Base-by-base conservation (phyloP, 2,113 vertebrate genomes). In the Axis porcinus region DNA sequence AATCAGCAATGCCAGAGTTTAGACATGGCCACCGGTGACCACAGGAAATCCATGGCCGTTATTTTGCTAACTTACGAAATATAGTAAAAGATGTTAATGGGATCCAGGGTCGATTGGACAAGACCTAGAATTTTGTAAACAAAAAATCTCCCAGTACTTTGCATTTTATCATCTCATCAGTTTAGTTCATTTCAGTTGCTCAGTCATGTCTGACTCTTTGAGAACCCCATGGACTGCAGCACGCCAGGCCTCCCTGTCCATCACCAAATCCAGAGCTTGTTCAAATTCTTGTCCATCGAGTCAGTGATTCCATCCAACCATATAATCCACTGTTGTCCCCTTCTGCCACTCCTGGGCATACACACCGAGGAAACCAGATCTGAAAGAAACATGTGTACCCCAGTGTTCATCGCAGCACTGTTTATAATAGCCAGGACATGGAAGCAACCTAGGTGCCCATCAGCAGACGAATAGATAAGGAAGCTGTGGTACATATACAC, bases 191-290 rank as follows among this genome's bases (percentile, higher is more conserved):
- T 64, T 64, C 62, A 64, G 7, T n/a, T 0, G 0, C 62, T 64
- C 62, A n/a, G 15, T 64, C 3, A 17, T n/a, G 15, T 17, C 30
- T 7, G 1, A 64, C 7, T 17, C 30, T 64, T 28, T n/a, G 30
- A 64, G 62, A n/a, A n/a, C 3, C 62, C 7, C 62, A n/a, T 64
- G 62, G 30, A 17, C 62, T 62, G 60, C 15, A 64, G 62, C 7
- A 17, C 0, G 3, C 62, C 62, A 64, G 62, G 62, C 30, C 30
- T 17, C 30, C 15, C 15, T 64, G 62, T 64, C 30, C 30, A 17
- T n/a, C 62, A 64, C 30, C 30, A 64, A 2, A 7, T n/a, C 62
- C 0, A 0, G 3, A n/a, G 62, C 30, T 64, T 9, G 30, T 30
- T 64, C 15, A 64, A 1, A 17, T 17, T 17, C 30, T 9, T n/a